Percentiles rank a stretch among this genome's conserved stretches.
These are phyloP conservation scores for Tautogolabrus adspersus DNA, from an alignment of 2,113 vertebrate species.

Conservation along the genomic window DNA sequence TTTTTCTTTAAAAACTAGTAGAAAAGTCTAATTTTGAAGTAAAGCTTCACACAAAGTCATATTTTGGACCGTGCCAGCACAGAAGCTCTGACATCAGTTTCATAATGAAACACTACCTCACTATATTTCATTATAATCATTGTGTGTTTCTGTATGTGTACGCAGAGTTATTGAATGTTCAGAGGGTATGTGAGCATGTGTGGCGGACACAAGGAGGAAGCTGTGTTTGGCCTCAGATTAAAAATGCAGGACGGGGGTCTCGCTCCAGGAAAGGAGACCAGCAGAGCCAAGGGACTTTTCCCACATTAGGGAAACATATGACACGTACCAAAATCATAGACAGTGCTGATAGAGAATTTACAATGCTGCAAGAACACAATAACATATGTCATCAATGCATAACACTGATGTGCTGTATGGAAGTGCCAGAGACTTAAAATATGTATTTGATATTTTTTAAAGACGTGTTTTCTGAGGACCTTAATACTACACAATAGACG, in stretches of 20 bases:
- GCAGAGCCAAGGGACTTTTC: constrained; percentile 55
- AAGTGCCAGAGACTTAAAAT: no score
- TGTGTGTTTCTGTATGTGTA: constrained; percentile 8
- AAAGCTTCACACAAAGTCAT: no score
- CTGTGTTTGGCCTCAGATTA: constrained; percentile 81
- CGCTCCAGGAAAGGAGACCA: constrained; percentile 69
- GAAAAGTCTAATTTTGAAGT: no score
- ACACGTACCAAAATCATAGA: constrained; percentile 11
- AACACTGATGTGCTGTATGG: no score
- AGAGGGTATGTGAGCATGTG: constrained; percentile 47
- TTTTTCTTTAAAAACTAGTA: not conserved
- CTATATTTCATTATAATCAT: not conserved
- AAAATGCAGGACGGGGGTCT: constrained; percentile 72
- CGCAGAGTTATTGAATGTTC: constrained; percentile 23
- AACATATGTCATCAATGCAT: no score
- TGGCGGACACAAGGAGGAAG: constrained; percentile 75
- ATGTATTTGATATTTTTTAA: no score
- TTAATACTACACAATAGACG: not conserved
- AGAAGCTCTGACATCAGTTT: not conserved
- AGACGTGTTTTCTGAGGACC: not conserved
- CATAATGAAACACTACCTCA: not conserved
- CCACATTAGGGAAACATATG: constrained; percentile 48
- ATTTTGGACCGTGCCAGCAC: not conserved
- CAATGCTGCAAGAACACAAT: no score
- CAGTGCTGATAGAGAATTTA: not conserved